Percentiles rank a stretch among this genome's conserved stretches.
phyloP scores from a whole-genome alignment of 1,140 invertebrate species.

The Antheraea pernyi region DNA sequence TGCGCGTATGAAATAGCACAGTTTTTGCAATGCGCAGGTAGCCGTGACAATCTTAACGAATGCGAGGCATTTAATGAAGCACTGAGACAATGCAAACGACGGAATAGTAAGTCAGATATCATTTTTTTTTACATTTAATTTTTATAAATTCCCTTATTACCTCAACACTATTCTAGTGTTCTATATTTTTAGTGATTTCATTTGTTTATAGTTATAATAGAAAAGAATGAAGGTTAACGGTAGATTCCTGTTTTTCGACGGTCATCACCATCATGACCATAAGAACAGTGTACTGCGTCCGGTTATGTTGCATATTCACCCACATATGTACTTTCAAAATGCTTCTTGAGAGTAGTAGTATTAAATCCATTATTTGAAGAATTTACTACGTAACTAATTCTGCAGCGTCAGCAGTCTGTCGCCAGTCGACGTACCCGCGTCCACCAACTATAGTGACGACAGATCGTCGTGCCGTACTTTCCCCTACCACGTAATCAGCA shows the following conservation, averaged over 20 bases:
- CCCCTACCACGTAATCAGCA: constrained; percentile 72
- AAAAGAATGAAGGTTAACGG: too few relatives aligned
- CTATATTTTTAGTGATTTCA: too few relatives aligned
- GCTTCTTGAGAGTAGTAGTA: too few relatives aligned
- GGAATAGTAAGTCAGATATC: constrained; percentile 45
- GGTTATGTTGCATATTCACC: too few relatives aligned
- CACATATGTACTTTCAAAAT: too few relatives aligned
- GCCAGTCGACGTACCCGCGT: constrained; percentile 91
- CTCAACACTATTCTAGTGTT: too few relatives aligned
- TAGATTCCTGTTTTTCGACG: too few relatives aligned
- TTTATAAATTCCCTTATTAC: background rate
- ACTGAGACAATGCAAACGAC: constrained; percentile 58
- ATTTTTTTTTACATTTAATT: background rate
- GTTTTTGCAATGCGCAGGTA: constrained; percentile 61
- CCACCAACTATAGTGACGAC: constrained; percentile 93
- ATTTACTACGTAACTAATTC: constrained; percentile 30
- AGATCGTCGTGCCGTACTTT: constrained; percentile 82
- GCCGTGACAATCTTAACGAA: constrained; percentile 49
- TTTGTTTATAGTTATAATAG: too few relatives aligned
- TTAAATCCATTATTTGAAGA: too few relatives aligned
- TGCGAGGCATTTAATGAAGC: constrained; percentile 65
- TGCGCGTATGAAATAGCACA: constrained; percentile 67
- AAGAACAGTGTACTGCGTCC: too few relatives aligned
- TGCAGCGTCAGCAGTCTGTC: constrained; percentile 82
- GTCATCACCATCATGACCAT: too few relatives aligned